phyloP scores from a whole-genome alignment of 2,113 vertebrate genomes.

The Labeo catla region DNA sequence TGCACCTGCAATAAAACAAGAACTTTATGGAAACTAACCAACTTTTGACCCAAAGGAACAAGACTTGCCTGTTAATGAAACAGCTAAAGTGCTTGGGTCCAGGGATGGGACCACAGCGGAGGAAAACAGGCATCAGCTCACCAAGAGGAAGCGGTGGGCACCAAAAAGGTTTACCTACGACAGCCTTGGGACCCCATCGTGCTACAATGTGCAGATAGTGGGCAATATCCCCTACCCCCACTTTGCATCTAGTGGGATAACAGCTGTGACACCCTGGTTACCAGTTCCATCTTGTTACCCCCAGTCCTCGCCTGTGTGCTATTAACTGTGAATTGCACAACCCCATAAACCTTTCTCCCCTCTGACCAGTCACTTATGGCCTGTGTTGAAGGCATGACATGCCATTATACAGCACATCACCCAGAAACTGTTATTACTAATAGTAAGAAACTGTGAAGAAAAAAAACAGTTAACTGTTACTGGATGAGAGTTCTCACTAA shows the following conservation, averaged over 20 bases:
- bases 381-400: not conserved
- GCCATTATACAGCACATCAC: not conserved
- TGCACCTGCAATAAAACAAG: not conserved
- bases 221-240: not conserved
- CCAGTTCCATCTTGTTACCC: conserved; percentile 2
- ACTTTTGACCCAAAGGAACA: not conserved
- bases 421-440: conserved; percentile 3
- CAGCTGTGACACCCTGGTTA: not conserved
- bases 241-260: not conserved
- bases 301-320: not conserved
- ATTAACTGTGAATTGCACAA: not conserved
- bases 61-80: not conserved
- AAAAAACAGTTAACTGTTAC: not conserved
- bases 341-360: not conserved
- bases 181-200: not conserved
- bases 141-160: not conserved
- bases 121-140: not conserved
- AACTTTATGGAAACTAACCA: not conserved
- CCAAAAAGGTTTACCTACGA: not conserved
- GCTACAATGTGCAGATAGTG: not conserved
- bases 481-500: too few relatives aligned
- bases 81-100: not conserved
- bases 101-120: not conserved
- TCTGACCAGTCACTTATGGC: not conserved
- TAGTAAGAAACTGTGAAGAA: not conserved